Evolutionary conservation across 2,888 invertebrate genomes (phyloP).

Genomic region (Lypha dubia): DNA sequence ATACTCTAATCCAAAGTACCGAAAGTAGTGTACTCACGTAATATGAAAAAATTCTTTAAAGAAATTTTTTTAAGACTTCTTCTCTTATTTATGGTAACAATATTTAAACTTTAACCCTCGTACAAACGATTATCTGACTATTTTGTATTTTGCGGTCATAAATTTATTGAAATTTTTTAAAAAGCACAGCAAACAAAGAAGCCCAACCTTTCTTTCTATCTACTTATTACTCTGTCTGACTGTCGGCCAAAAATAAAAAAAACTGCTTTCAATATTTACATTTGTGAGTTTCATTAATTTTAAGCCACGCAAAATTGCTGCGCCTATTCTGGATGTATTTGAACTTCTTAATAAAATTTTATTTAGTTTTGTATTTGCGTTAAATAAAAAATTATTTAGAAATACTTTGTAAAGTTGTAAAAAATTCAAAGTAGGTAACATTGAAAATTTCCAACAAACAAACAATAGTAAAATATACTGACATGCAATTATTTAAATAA

Average conservation of each 20-base stretch:
- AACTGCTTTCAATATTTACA: background rate
- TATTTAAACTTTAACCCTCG: conserved; percentile 55
- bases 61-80: background rate
- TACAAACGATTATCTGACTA: conserved; percentile 40
- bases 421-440: conserved; percentile 20
- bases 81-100: conserved; percentile 10
- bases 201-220: conserved; percentile 25
- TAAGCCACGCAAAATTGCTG: conserved; percentile 31
- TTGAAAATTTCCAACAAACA: background rate
- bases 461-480: background rate
- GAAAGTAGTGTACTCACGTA: background rate
- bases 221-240: no score
- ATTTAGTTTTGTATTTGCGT: background rate
- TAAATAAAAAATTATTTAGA: background rate
- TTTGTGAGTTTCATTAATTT: background rate
- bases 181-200: background rate
- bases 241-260: conserved; percentile 1
- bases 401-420: background rate
- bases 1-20: no score
- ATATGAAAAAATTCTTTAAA: background rate
- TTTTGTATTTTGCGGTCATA: conserved; percentile 1
- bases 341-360: conserved; percentile 15
- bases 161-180: conserved; percentile 16
- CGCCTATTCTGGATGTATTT: conserved; percentile 31
- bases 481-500: conserved; percentile 45